These are phyloP conservation scores for Halocaridina rubra DNA, from an alignment of 2,888 invertebrate genomes.

Conservation along the genomic window DNA sequence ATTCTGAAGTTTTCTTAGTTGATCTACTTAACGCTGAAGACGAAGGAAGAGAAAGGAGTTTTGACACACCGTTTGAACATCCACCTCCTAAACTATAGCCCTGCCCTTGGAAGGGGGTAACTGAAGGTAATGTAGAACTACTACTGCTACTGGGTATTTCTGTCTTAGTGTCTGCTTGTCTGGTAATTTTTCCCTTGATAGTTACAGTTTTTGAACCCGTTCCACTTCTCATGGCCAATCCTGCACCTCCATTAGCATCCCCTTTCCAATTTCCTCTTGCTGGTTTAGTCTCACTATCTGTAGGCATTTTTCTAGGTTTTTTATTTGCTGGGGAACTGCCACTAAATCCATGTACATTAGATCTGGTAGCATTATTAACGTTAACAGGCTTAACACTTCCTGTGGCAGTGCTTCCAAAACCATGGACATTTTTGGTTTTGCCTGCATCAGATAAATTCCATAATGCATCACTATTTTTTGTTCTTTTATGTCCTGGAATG, in stretches of 20 bases:
- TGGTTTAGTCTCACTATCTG: background rate
- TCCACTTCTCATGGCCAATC: slow-evolving; percentile 14
- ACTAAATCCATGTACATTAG: slow-evolving; percentile 46
- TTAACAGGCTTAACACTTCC: slow-evolving; percentile 30
- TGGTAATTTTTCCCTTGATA: slow-evolving; percentile 28
- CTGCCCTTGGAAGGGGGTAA: slow-evolving; percentile 21
- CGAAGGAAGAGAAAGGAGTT: background rate
- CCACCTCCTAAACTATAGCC: slow-evolving; percentile 29
- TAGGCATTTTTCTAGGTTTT: background rate
- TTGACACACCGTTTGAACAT: slow-evolving; percentile 7
- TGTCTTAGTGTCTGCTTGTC: background rate
- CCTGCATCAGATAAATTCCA: background rate
- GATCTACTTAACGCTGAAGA: background rate
- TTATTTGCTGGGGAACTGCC: slow-evolving; percentile 13
- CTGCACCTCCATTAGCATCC: background rate
- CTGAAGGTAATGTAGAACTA: background rate
- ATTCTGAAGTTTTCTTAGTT: background rate
- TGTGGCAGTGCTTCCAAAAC: slow-evolving; percentile 22
- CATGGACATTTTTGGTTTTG: slow-evolving; percentile 11
- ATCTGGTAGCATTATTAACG: slow-evolving; percentile 37
- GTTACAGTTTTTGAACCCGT: slow-evolving; percentile 37
- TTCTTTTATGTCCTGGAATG: background rate
- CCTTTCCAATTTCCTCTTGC: background rate
- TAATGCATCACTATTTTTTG: background rate
- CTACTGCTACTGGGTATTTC: background rate